Evolutionary conservation across 2,888 invertebrate genomes (phyloP).

Genomic region (Bellardia pandia): DNA sequence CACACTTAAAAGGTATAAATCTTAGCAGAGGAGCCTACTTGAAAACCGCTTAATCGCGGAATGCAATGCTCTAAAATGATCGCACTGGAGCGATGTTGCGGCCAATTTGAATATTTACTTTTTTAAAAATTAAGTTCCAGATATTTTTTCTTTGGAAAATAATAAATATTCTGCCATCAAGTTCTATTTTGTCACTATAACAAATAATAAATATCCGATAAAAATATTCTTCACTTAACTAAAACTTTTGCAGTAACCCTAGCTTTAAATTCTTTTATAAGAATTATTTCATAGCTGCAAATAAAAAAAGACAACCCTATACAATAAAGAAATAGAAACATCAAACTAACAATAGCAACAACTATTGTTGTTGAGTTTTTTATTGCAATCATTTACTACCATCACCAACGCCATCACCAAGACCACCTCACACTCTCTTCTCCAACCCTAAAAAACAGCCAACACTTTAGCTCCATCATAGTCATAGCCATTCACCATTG

Average conservation of each 20-base stretch:
- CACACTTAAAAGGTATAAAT: too few species aligned
- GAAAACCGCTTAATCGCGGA: too few species aligned
- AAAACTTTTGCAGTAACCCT: not conserved
- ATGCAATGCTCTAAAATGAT: too few species aligned
- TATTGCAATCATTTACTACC: conserved; percentile 71
- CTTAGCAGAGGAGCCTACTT: too few species aligned
- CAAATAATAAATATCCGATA: too few species aligned
- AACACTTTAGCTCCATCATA: conserved; percentile 25
- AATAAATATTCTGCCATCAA: too few species aligned
- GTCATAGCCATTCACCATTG: conserved; percentile 36
- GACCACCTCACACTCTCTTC: not conserved
- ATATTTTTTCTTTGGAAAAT: too few species aligned
- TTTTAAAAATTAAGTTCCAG: too few species aligned
- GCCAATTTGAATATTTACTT: too few species aligned
- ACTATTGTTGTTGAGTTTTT: conserved; percentile 71
- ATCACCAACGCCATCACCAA: conserved; percentile 44
- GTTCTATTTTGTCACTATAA: too few species aligned
- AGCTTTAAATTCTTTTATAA: conserved; percentile 23
- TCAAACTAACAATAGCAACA: conserved; percentile 70
- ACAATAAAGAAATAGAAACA: conserved; percentile 57
- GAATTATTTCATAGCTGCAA: conserved; percentile 32
- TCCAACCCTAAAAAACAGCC: not conserved
- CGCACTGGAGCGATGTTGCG: too few species aligned
- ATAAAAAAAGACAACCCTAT: not conserved
- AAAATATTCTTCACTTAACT: not conserved